These are phyloP conservation scores for Sinodicranocentrus sp. DNA, from an alignment of 2,888 invertebrate species.

Conservation along the genomic window DNA sequence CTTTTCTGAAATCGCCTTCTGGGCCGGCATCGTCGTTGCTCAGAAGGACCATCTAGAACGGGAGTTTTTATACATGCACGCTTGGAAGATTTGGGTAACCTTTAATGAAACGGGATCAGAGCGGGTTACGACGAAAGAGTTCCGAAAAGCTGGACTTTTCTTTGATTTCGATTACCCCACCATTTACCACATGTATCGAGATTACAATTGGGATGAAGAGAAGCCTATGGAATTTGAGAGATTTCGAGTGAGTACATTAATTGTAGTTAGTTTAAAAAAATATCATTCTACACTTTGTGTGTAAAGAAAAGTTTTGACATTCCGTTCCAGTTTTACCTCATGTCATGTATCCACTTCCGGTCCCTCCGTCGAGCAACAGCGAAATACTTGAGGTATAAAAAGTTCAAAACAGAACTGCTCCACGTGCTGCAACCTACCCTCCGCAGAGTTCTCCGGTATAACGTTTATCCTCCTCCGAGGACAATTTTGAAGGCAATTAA, in stretches of 20 bases:
- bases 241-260: constrained; percentile 59
- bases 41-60: constrained; percentile 65
- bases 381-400: constrained; percentile 56
- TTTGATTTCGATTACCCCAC: constrained; percentile 68
- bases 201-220: constrained; percentile 66
- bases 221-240: constrained; percentile 59
- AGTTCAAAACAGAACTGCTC: constrained; percentile 55
- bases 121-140: constrained; percentile 44
- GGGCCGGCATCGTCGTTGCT: constrained; percentile 50
- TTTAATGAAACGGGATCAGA: constrained; percentile 56
- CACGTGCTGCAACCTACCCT: constrained; percentile 30
- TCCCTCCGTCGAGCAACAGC: constrained; percentile 37
- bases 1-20: constrained; percentile 58
- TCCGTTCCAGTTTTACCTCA: constrained; percentile 54
- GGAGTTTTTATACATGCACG: constrained; percentile 66
- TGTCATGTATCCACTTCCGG: constrained; percentile 62
- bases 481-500: constrained; percentile 54
- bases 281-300: too few relatives aligned
- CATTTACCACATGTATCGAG: constrained; percentile 57
- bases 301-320: too few relatives aligned
- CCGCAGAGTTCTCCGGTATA: constrained; percentile 30
- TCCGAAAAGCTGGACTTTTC: constrained; percentile 58
- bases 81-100: constrained; percentile 68
- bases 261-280: too few relatives aligned
- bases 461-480: constrained; percentile 49